Conservation (phyloP, 2,797 vertebrate species). For the Esox lucius region DNA sequence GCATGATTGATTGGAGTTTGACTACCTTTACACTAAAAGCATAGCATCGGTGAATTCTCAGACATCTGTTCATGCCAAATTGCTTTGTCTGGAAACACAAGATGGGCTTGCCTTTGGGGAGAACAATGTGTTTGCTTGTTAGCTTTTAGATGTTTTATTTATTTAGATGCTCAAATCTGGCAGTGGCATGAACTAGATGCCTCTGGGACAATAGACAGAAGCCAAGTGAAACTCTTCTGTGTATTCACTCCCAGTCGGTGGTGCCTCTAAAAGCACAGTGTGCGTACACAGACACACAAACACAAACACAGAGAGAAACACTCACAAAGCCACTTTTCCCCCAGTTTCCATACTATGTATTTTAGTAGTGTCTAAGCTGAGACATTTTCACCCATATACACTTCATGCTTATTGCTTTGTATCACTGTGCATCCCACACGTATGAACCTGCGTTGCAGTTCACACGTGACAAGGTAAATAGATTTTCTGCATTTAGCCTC, state of each 20-base stretch:
- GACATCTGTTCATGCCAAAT: constrained; percentile 33
- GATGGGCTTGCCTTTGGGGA: constrained; percentile 43
- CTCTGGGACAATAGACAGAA: constrained; percentile 45
- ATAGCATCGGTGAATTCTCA: constrained; percentile 22
- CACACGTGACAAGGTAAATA: constrained; percentile 23
- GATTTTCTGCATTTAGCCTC: constrained; percentile 34
- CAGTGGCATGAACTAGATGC: constrained; percentile 51
- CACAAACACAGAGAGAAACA: constrained; percentile 13
- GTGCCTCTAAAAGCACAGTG: constrained; percentile 20
- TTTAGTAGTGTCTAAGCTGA: constrained; percentile 23
- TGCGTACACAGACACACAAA: neutral
- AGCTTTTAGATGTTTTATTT: constrained; percentile 67
- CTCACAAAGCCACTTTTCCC: constrained; percentile 22
- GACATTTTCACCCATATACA: constrained; percentile 5
- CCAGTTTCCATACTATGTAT: constrained; percentile 40
- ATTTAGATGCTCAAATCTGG: constrained; percentile 62
- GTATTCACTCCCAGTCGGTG: constrained; percentile 30
- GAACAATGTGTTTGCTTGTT: constrained; percentile 58
- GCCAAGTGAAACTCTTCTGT: constrained; percentile 55
- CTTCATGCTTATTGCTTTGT: neutral
- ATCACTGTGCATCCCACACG: constrained; percentile 9
- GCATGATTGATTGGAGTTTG: constrained; percentile 6
- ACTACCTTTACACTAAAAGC: constrained; percentile 6
- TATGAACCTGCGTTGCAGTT: neutral
- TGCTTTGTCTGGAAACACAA: constrained; percentile 33